Evolutionary conservation across 2,113 vertebrate species (phyloP), one percentile per base, ranked within the genome.

Genomic region (Australoheros scitulus): DNA sequence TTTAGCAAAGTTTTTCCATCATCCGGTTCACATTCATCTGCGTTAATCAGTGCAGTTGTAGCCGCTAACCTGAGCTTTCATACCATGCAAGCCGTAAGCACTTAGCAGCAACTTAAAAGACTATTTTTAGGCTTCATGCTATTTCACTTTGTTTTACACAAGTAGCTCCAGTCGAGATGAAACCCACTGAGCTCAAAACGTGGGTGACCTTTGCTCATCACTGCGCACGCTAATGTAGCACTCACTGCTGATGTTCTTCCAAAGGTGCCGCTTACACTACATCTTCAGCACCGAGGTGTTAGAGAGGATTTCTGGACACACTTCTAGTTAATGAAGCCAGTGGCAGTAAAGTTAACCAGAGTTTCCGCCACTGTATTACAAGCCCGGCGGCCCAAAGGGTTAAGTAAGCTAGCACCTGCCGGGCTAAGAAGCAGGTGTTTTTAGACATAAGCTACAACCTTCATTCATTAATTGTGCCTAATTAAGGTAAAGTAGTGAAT

Each of bases 101-200:
- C 43, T 72, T 52, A 72, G 65, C 43, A 52, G 65, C 24, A 32
- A 72, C 65, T 52, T 72, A 52, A 52, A 72, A 72, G 43, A 52
- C 24, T 72, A 72, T 13, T 52, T 70, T 70, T 52, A 50, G 24
- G 65, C 17, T 52, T 26, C 0, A 6, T 20, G 43, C 43, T 70
- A 70, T 70, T 52, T 32, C 65, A 52, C 43, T 52, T 72, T 72
- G 43, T 72, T 72, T 72, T 72, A 72, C 65, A 72, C 10, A 52
- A 52, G 43, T 52, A 32, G 65, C 65, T 72, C 3, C 43, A 72
- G 24, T 72, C 24, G 2, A 32, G 65, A 50, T 7, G 24, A 50
- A 70, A 18, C 65, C 43, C 50, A 72, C 43, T 52, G 43, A 72
- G 65, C 65, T 0, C 65, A 52, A 26, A 52, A 72, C 3, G 65